Evolutionary conservation across 2,888 invertebrate genomes (phyloP).

Genomic region (Brachypalpus laphriformis): DNA sequence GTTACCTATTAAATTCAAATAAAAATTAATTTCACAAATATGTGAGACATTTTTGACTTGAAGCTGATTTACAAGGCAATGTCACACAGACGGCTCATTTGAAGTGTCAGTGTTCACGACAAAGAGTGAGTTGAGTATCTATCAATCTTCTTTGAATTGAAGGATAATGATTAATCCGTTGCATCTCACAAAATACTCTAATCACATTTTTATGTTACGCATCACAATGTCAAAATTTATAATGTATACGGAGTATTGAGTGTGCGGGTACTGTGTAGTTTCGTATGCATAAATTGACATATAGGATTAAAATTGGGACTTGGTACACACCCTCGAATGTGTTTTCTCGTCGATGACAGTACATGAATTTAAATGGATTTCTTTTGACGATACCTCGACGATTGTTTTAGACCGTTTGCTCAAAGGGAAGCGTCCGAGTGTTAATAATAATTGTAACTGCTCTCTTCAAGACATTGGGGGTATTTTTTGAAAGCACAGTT

Average conservation of each 20-base stretch:
- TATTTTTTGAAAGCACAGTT: constrained; percentile 23
- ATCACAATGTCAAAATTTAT: constrained; percentile 63
- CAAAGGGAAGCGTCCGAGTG: constrained; percentile 41
- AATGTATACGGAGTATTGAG: neutral
- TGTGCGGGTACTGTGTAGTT: constrained; percentile 13
- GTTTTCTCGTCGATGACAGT: constrained; percentile 36
- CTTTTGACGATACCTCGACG: constrained; percentile 7
- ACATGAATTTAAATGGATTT: constrained; percentile 47
- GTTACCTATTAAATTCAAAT: constrained; percentile 4
- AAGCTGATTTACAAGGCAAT: neutral
- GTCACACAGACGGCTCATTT: neutral
- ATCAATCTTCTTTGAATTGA: constrained; percentile 65
- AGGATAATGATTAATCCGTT: constrained; percentile 64
- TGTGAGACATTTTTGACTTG: neutral
- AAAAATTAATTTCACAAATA: neutral
- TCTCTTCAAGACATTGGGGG: neutral
- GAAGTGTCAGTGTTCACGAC: constrained; percentile 2
- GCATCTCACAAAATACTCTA: constrained; percentile 51
- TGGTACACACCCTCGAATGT: constrained; percentile 44
- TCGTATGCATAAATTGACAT: constrained; percentile 34
- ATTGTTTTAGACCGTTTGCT: constrained; percentile 9
- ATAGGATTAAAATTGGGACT: constrained; percentile 23
- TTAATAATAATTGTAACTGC: constrained; percentile 28
- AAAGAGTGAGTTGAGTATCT: constrained; percentile 9
- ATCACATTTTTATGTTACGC: constrained; percentile 68